These are phyloP conservation scores for Arctocebus calabarensis DNA, from an alignment of 2,797 vertebrate species.

Conservation along the genomic window DNA sequence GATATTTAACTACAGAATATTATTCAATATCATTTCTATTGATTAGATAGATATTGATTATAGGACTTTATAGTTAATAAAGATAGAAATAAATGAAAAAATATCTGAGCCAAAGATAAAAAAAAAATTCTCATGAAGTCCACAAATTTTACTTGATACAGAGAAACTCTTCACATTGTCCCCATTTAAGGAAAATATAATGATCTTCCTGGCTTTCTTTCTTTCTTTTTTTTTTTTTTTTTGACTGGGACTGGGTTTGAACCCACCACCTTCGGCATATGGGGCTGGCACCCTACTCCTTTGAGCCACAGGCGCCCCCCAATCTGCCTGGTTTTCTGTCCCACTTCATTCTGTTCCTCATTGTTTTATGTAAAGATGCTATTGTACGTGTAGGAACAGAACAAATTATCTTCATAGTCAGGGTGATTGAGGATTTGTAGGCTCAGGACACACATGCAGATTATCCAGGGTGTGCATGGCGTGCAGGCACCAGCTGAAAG, in stretches of 20 bases:
- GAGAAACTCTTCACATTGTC: not conserved
- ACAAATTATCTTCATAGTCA: not conserved
- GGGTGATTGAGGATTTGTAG: not conserved
- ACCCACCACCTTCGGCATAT: too few relatives aligned
- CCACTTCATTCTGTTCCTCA: not conserved
- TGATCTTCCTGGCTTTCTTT: not conserved
- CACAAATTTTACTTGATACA: not conserved
- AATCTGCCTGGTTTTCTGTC: not conserved
- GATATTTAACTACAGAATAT: not conserved
- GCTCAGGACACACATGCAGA: not conserved
- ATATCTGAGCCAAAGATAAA: not conserved
- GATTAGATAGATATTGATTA: not conserved
- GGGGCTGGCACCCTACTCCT: too few relatives aligned
- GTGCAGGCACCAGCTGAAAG: not conserved
- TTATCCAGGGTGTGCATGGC: not conserved
- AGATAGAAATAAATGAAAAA: conserved; percentile 22
- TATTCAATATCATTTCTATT: not conserved
- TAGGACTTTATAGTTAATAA: not conserved
- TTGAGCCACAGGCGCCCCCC: too few relatives aligned
- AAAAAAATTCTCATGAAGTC: not conserved
- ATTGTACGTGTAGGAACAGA: not conserved
- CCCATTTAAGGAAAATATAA: not conserved
- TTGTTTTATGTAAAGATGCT: not conserved
- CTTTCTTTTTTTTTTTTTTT: too few relatives aligned
- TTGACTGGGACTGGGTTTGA: too few relatives aligned